Evolutionary conservation across 2,113 vertebrate genomes (phyloP).

Genomic region (Toxotes chatareus): DNA sequence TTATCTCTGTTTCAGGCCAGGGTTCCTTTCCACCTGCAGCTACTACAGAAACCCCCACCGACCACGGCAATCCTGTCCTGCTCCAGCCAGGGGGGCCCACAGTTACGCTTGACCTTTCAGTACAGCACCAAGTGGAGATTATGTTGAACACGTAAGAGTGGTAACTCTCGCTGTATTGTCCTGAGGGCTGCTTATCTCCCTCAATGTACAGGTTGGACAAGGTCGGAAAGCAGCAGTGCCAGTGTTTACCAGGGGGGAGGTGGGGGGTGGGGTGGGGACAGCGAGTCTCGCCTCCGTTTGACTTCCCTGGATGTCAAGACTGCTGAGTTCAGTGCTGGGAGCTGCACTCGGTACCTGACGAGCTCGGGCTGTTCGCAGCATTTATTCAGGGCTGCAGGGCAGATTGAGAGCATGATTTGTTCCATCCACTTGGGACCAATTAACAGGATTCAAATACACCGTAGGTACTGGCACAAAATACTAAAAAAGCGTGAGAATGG

Average conservation of each 20-base stretch:
- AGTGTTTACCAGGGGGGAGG: conserved; percentile 65
- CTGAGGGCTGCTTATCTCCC: conserved; percentile 79
- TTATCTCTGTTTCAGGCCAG: conserved; percentile 33
- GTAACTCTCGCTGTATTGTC: conserved; percentile 53
- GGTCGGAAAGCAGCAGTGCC: conserved; percentile 64
- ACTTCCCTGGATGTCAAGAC: conserved; percentile 43
- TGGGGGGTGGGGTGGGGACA: neutral
- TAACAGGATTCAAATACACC: conserved; percentile 44
- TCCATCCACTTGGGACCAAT: conserved; percentile 60
- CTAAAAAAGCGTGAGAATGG: conserved; percentile 13
- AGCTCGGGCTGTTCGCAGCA: conserved; percentile 12
- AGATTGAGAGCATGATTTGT: conserved; percentile 41
- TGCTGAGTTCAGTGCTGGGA: conserved; percentile 38
- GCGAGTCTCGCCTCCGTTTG: conserved; percentile 31
- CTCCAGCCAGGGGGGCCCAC: conserved; percentile 1
- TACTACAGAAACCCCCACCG: conserved; percentile 58
- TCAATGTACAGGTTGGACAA: conserved; percentile 73
- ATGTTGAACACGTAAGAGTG: conserved; percentile 61
- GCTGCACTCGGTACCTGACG: conserved; percentile 36
- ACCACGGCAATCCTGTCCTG: conserved; percentile 19
- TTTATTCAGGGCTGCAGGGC: conserved; percentile 49
- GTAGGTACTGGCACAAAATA: conserved; percentile 25
- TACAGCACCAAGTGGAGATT: conserved; percentile 66
- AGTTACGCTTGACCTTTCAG: conserved; percentile 75
- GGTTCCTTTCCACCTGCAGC: conserved; percentile 62